Evolutionary conservation across 2,888 invertebrate species (phyloP).

Genomic region (Eilema depressum): DNA sequence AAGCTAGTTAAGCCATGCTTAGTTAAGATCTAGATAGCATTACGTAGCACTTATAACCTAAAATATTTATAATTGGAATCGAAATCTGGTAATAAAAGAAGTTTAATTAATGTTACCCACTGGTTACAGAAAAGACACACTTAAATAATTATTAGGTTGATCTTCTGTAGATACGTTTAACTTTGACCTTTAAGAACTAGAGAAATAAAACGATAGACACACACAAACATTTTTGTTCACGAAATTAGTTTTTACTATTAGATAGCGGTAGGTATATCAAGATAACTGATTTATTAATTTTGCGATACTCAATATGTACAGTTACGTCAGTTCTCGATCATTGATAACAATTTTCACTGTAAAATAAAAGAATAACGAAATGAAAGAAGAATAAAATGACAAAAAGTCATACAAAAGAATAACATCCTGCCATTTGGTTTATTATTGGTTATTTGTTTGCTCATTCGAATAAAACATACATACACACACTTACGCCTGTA

Average conservation of each 20-base stretch:
- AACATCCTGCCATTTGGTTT: too few relatives aligned
- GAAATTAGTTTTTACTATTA: not conserved
- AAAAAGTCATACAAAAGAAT: too few relatives aligned
- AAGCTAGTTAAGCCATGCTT: not conserved
- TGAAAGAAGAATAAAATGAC: too few relatives aligned
- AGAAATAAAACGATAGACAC: not conserved
- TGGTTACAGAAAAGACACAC: not conserved
- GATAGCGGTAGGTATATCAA: not conserved
- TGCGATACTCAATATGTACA: not conserved
- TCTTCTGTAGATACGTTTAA: not conserved
- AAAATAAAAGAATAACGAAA: not conserved
- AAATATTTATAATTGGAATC: too few relatives aligned
- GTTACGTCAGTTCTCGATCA: not conserved
- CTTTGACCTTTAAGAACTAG: slow-evolving; percentile 2
- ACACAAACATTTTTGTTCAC: not conserved
- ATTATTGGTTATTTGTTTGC: too few relatives aligned
- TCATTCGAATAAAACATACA: too few relatives aligned
- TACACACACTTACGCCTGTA: too few relatives aligned
- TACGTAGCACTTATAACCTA: too few relatives aligned
- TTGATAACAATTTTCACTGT: not conserved
- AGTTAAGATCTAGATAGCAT: not conserved
- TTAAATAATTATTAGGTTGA: not conserved
- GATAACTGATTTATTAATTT: not conserved
- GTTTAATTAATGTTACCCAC: too few relatives aligned
- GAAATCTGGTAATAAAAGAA: too few relatives aligned